These are phyloP conservation scores for Meghimatium bilineatum DNA, from an alignment of 2,888 invertebrate genomes.

Conservation along the genomic window DNA sequence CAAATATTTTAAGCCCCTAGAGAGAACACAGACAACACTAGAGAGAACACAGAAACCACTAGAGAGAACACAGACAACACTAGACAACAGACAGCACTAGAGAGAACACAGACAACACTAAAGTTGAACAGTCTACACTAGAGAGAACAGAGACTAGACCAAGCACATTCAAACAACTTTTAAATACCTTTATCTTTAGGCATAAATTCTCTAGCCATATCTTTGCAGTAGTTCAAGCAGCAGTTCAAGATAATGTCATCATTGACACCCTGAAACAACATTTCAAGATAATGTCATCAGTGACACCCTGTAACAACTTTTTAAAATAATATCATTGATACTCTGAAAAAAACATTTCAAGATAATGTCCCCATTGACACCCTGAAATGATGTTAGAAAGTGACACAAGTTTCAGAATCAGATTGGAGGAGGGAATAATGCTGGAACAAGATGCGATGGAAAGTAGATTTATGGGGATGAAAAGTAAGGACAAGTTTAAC, in stretches of 20 bases:
- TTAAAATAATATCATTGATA: conserved; percentile 78
- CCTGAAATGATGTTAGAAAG: conserved; percentile 73
- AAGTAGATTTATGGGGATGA: too few species aligned
- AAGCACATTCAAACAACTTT: too few species aligned
- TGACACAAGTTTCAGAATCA: conserved; percentile 58
- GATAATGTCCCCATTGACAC: conserved; percentile 78
- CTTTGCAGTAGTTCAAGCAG: conserved; percentile 76
- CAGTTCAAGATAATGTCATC: conserved; percentile 78
- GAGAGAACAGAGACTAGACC: too few species aligned
- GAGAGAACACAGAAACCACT: too few species aligned
- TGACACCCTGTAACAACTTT: conserved; percentile 74
- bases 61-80: too few species aligned
- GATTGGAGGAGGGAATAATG: too few species aligned
- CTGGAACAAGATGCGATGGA: not conserved
- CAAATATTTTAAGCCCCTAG: too few species aligned
- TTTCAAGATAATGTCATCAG: conserved; percentile 78
- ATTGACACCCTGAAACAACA: conserved; percentile 76
- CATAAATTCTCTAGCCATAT: conserved; percentile 79
- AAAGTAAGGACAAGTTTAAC: too few species aligned
- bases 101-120: too few species aligned
- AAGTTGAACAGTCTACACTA: too few species aligned
- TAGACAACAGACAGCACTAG: too few species aligned
- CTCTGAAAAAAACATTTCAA: conserved; percentile 72
- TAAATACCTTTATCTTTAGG: conserved; percentile 78
- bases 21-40: too few species aligned